A percentile compares a stretch with the other conserved stretches of the same genome.
These are phyloP conservation scores for Cladopsammia gracilis DNA, from an alignment of 64 coral and sea anemone species.

Conservation along the genomic window DNA sequence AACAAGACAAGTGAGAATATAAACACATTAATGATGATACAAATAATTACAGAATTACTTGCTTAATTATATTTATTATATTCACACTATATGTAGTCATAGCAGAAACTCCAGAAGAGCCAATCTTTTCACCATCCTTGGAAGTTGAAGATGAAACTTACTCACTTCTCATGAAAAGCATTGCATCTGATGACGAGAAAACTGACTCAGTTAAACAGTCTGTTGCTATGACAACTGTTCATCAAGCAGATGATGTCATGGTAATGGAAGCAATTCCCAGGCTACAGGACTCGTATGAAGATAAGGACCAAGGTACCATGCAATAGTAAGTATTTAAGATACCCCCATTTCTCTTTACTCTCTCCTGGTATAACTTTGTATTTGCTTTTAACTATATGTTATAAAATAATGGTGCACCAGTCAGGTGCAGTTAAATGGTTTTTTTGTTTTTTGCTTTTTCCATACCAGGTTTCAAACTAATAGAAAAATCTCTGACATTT, in stretches of 20 bases:
- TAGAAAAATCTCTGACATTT: too few relatives aligned
- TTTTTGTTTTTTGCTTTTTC: too few relatives aligned
- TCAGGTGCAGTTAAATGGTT: too few relatives aligned
- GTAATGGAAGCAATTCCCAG: not conserved
- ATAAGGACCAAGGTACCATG: not conserved
- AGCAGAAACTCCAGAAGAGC: slow-evolving; percentile 17
- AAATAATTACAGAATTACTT: too few relatives aligned
- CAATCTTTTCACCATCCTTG: not conserved
- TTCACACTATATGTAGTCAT: not conserved
- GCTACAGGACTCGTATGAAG: not conserved
- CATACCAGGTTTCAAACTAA: too few relatives aligned
- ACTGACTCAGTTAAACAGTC: not conserved
- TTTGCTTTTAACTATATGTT: too few relatives aligned
- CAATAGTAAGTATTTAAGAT: not conserved
- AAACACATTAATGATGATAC: too few relatives aligned
- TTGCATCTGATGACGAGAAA: too few relatives aligned
- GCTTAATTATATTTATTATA: not conserved
- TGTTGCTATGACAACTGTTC: not conserved
- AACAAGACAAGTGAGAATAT: too few relatives aligned
- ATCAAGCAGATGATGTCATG: not conserved
- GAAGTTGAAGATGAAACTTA: not conserved
- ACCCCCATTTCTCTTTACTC: too few relatives aligned
- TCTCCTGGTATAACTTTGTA: too few relatives aligned
- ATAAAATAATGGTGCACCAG: too few relatives aligned
- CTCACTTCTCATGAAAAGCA: not conserved